These are phyloP conservation scores for Clarias pachynema DNA, from an alignment of 2,797 vertebrate genomes.

Conservation along the genomic window DNA sequence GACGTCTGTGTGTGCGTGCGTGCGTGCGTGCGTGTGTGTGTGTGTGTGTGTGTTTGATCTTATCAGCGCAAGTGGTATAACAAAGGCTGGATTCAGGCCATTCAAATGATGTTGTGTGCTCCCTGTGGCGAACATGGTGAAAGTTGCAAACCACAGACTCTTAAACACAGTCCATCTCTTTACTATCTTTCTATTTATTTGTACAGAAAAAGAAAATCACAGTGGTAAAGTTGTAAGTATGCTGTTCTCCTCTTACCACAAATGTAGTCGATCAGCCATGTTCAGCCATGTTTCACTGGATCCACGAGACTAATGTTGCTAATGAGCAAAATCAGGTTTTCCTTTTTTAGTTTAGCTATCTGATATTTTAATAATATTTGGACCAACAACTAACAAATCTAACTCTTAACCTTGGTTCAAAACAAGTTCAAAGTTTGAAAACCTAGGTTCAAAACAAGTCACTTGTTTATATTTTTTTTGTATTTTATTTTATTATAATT, in stretches of 20 bases:
- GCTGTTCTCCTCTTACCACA: background rate
- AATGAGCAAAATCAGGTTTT: background rate
- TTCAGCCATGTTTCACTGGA: background rate
- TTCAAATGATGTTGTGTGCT: slow-evolving; percentile 29
- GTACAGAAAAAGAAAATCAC: background rate
- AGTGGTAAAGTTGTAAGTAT: background rate
- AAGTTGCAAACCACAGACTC: background rate
- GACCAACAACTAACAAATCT: too few species aligned
- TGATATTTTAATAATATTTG: background rate
- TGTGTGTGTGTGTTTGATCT: slow-evolving; percentile 26
- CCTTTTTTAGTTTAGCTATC: background rate
- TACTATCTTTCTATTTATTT: background rate
- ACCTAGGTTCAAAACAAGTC: too few species aligned
- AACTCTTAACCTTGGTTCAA: too few species aligned
- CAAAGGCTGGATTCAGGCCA: slow-evolving; percentile 49
- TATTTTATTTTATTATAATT: too few species aligned
- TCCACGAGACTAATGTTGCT: background rate
- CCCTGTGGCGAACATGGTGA: background rate
- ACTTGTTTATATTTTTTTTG: too few species aligned
- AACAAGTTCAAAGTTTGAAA: too few species aligned
- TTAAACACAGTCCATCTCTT: background rate
- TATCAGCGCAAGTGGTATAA: slow-evolving; percentile 32
- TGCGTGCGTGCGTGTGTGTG: slow-evolving; percentile 22
- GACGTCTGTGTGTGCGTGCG: slow-evolving; percentile 33
- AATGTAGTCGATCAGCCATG: background rate